These are phyloP conservation scores for Intellagama lesueurii DNA, from an alignment of 2,797 vertebrate genomes.

Conservation along the genomic window DNA sequence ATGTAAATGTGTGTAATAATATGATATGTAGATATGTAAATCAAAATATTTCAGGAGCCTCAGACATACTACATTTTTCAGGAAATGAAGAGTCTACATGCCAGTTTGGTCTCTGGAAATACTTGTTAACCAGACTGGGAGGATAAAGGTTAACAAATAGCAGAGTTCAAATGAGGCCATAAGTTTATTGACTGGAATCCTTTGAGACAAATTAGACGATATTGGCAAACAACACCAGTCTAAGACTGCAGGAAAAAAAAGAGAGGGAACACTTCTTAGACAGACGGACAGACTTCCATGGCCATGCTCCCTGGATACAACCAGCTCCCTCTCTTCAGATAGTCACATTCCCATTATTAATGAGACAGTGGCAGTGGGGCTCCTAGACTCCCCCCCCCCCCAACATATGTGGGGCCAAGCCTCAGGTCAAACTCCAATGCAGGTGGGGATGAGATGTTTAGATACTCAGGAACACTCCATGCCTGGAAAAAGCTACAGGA, in stretches of 20 bases:
- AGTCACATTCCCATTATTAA: too few relatives aligned
- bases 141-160: background rate
- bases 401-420: too few relatives aligned
- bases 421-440: background rate
- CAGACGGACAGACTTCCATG: background rate
- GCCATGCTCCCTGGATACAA: background rate
- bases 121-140: background rate
- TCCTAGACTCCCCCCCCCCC: too few relatives aligned
- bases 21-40: background rate
- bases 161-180: conserved; percentile 16
- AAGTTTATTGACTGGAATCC: background rate
- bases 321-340: too few relatives aligned
- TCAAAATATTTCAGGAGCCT: conserved; percentile 4
- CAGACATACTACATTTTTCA: background rate
- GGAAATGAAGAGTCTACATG: background rate
- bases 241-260: background rate
- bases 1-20: background rate
- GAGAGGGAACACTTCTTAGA: too few relatives aligned
- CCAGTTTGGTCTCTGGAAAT: background rate
- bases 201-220: background rate
- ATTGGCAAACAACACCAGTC: background rate
- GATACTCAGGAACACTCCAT: background rate
- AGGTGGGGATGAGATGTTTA: background rate
- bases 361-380: too few relatives aligned
- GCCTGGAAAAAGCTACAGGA: background rate